Base-by-base conservation (phyloP, 2,888 invertebrate genomes). In the Drosophila limbata region DNA sequence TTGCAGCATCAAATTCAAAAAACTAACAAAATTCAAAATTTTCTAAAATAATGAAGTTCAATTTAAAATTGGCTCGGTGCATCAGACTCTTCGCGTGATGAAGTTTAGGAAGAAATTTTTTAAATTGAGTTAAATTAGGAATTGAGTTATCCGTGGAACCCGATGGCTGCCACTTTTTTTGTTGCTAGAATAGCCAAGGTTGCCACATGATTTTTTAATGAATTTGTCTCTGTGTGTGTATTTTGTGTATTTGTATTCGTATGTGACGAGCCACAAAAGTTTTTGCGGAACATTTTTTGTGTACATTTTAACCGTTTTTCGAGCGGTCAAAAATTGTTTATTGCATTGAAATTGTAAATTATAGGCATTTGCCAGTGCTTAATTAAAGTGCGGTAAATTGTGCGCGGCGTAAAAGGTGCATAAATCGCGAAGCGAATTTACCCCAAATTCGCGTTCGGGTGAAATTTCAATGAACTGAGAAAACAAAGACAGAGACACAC, bases 381-480 rank as follows among this genome's bases (percentile, higher is more conserved):
- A 72, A 75, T 59, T 45, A 51, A 73, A 77, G 77, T 70, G 73
- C 74, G 56, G 73, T 60, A 35, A 40, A 64, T 63, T 68, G 73
- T 63, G 75, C 52, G 69, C 51, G 62, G 72, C 76, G 85, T 80
- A 81, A 82, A 76, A 84, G 70, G 76, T 80, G 69, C 81, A 69
- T 70, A 77, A 80, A 77, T 76, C 79, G 65, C 75, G 50, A 77
- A 79, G 78, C 79, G 77, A 84, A 82, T 83, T 88, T 83, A 80
- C 74, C 77, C 74, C 85, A 78, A 76, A 77, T 85, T 88, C 82
- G 86, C 81, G 82, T 79, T 85, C 80, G 86, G 85, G 88, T 90
- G 90, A 89, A 91, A 90, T 90, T 90, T 90, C 90, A 90, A 89
- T 90, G 90, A 90, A 88, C 90, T 90, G 90, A 89, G 85, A 88